Base-by-base conservation (phyloP, 2,797 vertebrate species). In the Diceros bicornis region DNA sequence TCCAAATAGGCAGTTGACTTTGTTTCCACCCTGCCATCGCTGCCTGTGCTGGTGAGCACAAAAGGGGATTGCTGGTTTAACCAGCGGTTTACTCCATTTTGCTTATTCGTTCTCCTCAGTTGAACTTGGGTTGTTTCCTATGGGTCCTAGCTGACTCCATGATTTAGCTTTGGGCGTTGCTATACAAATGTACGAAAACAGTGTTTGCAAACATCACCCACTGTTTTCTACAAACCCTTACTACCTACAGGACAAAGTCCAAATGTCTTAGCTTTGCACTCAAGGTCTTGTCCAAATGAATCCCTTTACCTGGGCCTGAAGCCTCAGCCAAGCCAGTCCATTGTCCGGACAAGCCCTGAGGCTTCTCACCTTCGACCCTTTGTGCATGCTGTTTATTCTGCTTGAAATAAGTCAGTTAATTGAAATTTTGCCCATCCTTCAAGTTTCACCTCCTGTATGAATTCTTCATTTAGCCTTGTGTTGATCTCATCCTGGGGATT, bases 381-480 rank as follows among this genome's bases (percentile, higher is more conserved):
- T 57, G 82, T 62, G 5, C 14, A 41, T 77, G 6, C 6, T 90
- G 11, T 87, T 62, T 93, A 85, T 75, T 92, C 64, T 92, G 12
- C 20, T 69, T 92, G 64, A 90, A 95, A 72, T 78, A 25, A 87
- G 79, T 92, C 47, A 47, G 29, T 64, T 87, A 61, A 91, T 91
- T 75, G 85, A 94, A 57, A 11, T 94, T 88, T 52, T 81, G 71
- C 21, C 18, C 32, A 18, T 66, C n/a, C 13, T 68, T 96, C 57
- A 92, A 82, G 55, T 32, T 87, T 78, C 3, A 10, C 27, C 10
- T 84, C 52, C 64, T 95, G 95, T 29, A 14, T 64, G n/a, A 95
- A 34, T n/a, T 59, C 37, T 87, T 16, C 86, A 20, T 79, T 83
- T 84, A 84, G 37, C 14, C 37, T 55, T 93, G 52, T 79, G 82